phyloP scores from a whole-genome alignment of 2,113 vertebrate species.

The Ciconia stormi region DNA sequence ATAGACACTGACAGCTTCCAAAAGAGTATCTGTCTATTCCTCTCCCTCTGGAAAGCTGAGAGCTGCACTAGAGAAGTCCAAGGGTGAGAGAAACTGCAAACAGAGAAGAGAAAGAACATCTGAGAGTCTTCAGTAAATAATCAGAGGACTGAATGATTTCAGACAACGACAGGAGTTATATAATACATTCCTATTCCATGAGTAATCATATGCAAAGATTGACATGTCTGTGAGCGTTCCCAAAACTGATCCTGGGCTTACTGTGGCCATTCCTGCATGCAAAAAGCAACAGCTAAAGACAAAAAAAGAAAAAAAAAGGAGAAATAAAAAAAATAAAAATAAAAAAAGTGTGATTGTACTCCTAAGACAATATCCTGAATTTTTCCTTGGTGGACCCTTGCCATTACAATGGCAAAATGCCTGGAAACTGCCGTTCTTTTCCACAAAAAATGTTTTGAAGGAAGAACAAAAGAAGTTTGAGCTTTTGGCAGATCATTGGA shows the following conservation, averaged over 20 bases:
- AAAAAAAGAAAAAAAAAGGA: not conserved
- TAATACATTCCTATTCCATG: constrained; percentile 39
- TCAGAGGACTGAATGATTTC: constrained; percentile 1
- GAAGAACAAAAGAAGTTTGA: constrained; percentile 62
- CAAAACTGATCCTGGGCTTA: not conserved
- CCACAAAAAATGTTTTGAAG: constrained; percentile 55
- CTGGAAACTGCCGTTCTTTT: constrained; percentile 55
- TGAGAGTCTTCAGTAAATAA: constrained; percentile 24
- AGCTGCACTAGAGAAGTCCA: not conserved
- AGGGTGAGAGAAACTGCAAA: constrained; percentile 1
- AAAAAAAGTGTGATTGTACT: constrained; percentile 4
- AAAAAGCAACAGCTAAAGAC: not conserved
- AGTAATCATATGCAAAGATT: constrained; percentile 45
- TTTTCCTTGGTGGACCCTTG: constrained; percentile 41
- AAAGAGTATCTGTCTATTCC: not conserved
- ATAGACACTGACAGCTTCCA: not conserved
- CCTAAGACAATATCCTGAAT: constrained; percentile 41
- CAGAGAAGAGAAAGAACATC: constrained; percentile 8
- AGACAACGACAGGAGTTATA: constrained; percentile 28
- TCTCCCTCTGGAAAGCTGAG: not conserved
- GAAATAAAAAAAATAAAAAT: accelerated
- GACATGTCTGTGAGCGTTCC: constrained; percentile 23
- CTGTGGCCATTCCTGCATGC: not conserved
- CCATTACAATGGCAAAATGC: constrained; percentile 59
- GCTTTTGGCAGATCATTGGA: constrained; percentile 45